Base-by-base conservation (phyloP, 2,797 vertebrate genomes). In the Tadarida brasiliensis region DNA sequence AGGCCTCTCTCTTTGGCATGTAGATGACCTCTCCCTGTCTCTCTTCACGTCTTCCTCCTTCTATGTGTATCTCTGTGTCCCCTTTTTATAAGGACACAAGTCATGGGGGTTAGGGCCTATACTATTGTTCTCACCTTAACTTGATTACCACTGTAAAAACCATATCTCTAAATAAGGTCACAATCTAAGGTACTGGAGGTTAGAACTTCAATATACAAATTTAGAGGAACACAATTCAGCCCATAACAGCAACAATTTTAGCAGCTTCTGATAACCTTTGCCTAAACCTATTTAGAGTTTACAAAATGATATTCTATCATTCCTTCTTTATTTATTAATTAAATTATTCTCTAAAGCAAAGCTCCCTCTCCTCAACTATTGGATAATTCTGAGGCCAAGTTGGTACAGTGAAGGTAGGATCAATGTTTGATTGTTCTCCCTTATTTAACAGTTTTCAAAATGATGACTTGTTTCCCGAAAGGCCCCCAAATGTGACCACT, bases 391-490 rank as follows among this genome's bases (percentile, higher is more conserved):
- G 35, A 70, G 14, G 26, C 30, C 68, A 57, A 56, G 11, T 77
- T 24, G 47, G 39, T 63, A 2, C 14, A 57, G 16, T 56, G 39
- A 71, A 84, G 68, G 4, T 2, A 78, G 47, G 16, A 88, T 56
- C 68, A 30, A 5, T 89, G 35, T 28, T 85, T 78, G 19, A 67
- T 28, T 65, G 10, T 14, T 59, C 83, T 54, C 22, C 39, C 73
- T 90, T 39, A n/a, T 47, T 70, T 91, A 28, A 19, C 39, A 81
- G 16, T 44, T 97, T 85, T 87, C 16, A 61, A 35, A 90, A 35
- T 61, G 57, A 47, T 19, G 87, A 61, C 26, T 35, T 61, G 2
- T 87, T 90, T 87, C 33, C 11, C 17, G n/a, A 77, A 7, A 84
- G 28, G 74, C 4, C n/a, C 19, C 56, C 39, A 87, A 71, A 96